These are phyloP conservation scores for Drosophila funebris DNA, from an alignment of 1,140 invertebrate genomes.

Conservation along the genomic window DNA sequence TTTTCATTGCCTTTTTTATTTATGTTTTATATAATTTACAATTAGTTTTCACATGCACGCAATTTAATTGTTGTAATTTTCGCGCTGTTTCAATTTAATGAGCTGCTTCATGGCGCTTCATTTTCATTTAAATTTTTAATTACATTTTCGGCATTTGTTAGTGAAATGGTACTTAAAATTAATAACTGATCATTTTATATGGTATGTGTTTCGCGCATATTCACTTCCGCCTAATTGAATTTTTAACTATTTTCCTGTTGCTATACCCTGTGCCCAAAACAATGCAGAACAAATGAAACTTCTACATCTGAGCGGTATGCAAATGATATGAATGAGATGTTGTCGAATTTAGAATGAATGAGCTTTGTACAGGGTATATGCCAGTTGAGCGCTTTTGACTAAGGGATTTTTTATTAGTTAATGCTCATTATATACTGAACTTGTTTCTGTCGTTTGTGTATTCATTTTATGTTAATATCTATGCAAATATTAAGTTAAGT, in stretches of 20 bases:
- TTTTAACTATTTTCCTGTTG: conserved; percentile 51
- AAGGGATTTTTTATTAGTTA: not conserved
- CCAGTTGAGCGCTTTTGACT: not conserved
- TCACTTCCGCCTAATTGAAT: conserved; percentile 65
- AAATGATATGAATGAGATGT: not conserved
- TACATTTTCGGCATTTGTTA: conserved; percentile 70
- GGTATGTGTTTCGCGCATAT: conserved; percentile 28
- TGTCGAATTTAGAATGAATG: not conserved
- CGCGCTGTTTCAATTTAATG: conserved; percentile 65
- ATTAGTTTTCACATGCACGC: conserved; percentile 57
- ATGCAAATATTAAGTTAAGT: conserved; percentile 68
- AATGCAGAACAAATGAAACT: not conserved
- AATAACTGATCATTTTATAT: conserved; percentile 41
- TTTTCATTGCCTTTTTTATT: conserved; percentile 24
- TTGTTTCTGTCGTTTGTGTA: conserved; percentile 12
- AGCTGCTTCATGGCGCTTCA: conserved; percentile 42
- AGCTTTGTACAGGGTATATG: conserved; percentile 16
- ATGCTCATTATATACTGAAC: conserved; percentile 15
- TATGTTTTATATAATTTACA: conserved; percentile 57
- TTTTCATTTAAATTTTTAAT: conserved; percentile 73
- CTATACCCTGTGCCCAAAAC: conserved; percentile 12
- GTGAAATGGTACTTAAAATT: conserved; percentile 55
- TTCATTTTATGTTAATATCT: conserved; percentile 62
- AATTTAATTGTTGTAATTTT: conserved; percentile 68
- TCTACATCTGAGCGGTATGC: not conserved